Percentiles rank a stretch among this genome's conserved stretches.
Evolutionary conservation across 2,797 vertebrate genomes (phyloP).

Genomic region (Fistularia commersonii): DNA sequence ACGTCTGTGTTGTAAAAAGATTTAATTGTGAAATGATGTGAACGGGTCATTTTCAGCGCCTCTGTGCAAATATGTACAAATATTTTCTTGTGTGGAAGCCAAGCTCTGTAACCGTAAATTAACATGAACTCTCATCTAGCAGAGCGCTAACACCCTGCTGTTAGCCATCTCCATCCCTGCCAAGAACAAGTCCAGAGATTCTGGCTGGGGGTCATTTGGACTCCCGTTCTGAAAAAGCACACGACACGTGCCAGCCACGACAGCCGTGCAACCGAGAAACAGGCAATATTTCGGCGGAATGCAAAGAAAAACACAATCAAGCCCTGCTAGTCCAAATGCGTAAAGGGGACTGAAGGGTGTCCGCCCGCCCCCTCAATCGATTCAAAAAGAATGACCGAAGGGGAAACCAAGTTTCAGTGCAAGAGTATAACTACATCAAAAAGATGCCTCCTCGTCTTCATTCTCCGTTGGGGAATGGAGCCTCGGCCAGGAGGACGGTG

Average conservation of each 20-base stretch:
- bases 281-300: conserved; percentile 16
- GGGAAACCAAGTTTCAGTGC: too few relatives aligned
- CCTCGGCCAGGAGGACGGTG: too few relatives aligned
- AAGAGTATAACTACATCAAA: too few relatives aligned
- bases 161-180: conserved; percentile 13
- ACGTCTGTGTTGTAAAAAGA: too few relatives aligned
- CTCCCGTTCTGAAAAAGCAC: conserved; percentile 11
- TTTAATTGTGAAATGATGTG: background rate
- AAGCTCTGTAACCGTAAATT: conserved; percentile 9
- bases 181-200: conserved; percentile 28
- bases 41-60: background rate
- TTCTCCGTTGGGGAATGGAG: too few relatives aligned
- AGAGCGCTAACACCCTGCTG: conserved; percentile 12
- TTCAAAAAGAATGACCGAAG: too few relatives aligned
- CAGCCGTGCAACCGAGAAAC: conserved; percentile 10
- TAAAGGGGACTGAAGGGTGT: too few relatives aligned
- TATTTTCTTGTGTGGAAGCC: conserved; percentile 4
- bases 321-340: too few relatives aligned
- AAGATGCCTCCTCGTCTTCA: too few relatives aligned
- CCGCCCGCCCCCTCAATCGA: too few relatives aligned
- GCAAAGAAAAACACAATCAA: too few relatives aligned
- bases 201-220: conserved; percentile 13
- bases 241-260: conserved; percentile 26
- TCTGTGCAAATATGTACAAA: background rate
- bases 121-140: conserved; percentile 11